A percentile compares a stretch with the other conserved stretches of the same genome.
phyloP scores from a whole-genome alignment of 1,140 invertebrate species.

The Pinna nobilis region DNA sequence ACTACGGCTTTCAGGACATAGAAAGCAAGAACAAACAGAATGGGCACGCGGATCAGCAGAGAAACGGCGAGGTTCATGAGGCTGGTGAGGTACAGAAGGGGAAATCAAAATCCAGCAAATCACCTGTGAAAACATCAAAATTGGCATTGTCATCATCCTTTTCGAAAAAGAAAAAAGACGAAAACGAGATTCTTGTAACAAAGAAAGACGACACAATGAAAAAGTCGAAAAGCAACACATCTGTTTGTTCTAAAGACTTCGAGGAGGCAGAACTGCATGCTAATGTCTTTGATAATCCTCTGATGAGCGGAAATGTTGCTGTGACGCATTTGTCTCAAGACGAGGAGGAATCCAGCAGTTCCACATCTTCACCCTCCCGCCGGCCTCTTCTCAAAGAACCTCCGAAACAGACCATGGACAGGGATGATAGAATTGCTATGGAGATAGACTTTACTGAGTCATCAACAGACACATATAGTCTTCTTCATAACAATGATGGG shows the following conservation, averaged over 20 bases:
- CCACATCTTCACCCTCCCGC: constrained; percentile 27
- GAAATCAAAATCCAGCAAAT: constrained; percentile 13
- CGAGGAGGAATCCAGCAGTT: constrained; percentile 16
- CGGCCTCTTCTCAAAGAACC: constrained; percentile 40
- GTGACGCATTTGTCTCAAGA: constrained; percentile 1
- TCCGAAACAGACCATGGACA: constrained; percentile 23
- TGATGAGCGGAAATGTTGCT: neutral
- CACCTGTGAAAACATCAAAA: constrained; percentile 1
- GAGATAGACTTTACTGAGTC: neutral
- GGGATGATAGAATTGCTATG: neutral
- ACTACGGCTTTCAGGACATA: constrained; percentile 28
- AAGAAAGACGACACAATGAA: constrained; percentile 1
- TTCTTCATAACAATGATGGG: neutral
- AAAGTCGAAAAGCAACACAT: neutral
- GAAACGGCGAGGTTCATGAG: neutral
- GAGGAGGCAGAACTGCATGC: constrained; percentile 15
- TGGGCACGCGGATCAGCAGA: neutral
- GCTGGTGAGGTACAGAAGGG: neutral
- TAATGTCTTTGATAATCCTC: constrained; percentile 34
- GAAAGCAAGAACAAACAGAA: neutral
- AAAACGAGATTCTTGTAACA: constrained; percentile 3
- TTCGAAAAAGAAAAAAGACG: constrained; percentile 19
- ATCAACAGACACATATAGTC: constrained; percentile 3
- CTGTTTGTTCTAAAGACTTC: neutral
- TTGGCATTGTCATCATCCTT: constrained; percentile 27